Evolutionary conservation across 2,888 invertebrate species (phyloP), one percentile per base, ranked within the genome.

Genomic region (Chrysina gloriosa): DNA sequence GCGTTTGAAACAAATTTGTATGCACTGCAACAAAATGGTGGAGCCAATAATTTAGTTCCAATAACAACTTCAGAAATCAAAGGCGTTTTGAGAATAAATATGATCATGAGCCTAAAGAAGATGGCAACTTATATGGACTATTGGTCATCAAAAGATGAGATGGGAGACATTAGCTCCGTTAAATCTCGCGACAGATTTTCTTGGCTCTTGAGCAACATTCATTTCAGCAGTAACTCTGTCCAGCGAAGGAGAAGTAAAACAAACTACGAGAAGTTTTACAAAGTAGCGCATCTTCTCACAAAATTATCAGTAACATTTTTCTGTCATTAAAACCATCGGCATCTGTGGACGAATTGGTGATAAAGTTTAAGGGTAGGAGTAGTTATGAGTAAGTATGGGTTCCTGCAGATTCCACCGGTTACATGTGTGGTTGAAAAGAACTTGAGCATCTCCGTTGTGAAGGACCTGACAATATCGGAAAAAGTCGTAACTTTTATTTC

Each of bases 371-470:
- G 69, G 76, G 72, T 14, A 50, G 72, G 7, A 68, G 45, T 16
- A 16, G 16, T 21, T 16, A 19, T 4, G 19, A 6, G 5, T 42
- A 65, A 68, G 71, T 75, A 14, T 77, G 76, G 74, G 69, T 73
- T 39, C 39, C 72, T 36, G 72, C 74, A 52, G 73, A 74, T 67
- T 67, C 72, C 68, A 58, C 54, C 14, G 75, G 75, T 11, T 76
- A 74, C 67, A 64, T 64, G 65, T 77, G 54, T 16, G 78, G 74
- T 65, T 75, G 65, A 67, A 78, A 80, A 70, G 77, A 34, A 69
- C 4, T 69, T 66, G 16, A 42, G 69, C n/a, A 14, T 16, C 31
- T 1, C 52, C 6, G 65, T 68, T 48, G 54, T 70, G 23, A 56
- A 2, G 4, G 52, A 70, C 23, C 34, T 69, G 21, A 54, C 70